Evolutionary conservation across 2,888 invertebrate species (phyloP).

Genomic region (Catocala nupta): DNA sequence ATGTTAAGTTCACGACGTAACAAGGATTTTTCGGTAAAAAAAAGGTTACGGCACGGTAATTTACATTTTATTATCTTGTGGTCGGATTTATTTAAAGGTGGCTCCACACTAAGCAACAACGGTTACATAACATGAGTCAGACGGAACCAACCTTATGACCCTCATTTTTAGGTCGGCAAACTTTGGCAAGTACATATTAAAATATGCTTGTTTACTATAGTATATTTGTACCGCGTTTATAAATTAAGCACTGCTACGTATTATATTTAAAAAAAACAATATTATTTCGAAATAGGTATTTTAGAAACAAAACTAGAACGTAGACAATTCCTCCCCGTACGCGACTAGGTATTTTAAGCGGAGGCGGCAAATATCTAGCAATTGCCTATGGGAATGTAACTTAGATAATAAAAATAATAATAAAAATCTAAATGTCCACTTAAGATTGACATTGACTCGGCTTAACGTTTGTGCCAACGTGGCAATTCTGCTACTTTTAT

Average conservation of each 20-base stretch:
- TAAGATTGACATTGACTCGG: not conserved
- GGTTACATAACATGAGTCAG: conserved; percentile 26
- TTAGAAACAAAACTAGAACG: no score
- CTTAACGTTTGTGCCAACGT: no score
- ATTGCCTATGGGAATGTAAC: no score
- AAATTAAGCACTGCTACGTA: no score
- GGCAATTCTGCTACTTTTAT: no score
- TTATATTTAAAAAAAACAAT: no score
- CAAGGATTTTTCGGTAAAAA: conserved; percentile 54
- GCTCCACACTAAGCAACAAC: conserved; percentile 27
- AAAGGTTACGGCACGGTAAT: conserved; percentile 50
- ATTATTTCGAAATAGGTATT: no score
- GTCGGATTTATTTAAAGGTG: conserved; percentile 52
- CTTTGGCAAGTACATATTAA: not conserved
- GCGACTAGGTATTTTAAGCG: no score
- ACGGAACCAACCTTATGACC: conserved; percentile 19
- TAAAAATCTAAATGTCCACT: not conserved
- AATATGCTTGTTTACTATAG: no score
- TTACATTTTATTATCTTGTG: conserved; percentile 57
- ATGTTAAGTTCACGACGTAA: conserved; percentile 63
- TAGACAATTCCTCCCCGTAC: no score
- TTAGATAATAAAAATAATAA: not conserved
- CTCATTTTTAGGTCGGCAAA: conserved; percentile 6
- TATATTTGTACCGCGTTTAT: no score
- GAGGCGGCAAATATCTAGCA: no score